Percentiles rank a stretch among this genome's conserved stretches.
Evolutionary conservation across 2,888 invertebrate species (phyloP).

Genomic region (Bombylius major): DNA sequence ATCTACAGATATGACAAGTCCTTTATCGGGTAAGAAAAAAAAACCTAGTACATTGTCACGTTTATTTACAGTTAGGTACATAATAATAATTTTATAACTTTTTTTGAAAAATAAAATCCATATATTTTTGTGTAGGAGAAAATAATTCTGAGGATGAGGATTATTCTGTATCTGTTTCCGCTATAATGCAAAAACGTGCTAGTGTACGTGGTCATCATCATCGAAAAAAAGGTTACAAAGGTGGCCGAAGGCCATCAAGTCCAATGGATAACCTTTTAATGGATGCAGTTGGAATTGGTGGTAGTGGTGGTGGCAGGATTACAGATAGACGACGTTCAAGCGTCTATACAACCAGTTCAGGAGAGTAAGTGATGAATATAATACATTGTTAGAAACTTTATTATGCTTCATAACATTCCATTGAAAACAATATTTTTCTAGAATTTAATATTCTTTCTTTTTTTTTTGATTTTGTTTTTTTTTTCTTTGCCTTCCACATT

Average conservation of each 20-base stretch:
- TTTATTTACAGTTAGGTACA: too few species aligned
- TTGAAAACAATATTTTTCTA: background rate
- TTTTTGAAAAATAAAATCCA: too few species aligned
- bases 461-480: background rate
- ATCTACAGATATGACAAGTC: conserved; percentile 19
- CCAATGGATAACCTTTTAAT: conserved; percentile 34
- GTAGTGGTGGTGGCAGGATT: conserved; percentile 18
- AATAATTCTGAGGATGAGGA: conserved; percentile 65
- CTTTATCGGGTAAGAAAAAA: conserved; percentile 20
- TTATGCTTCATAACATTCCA: background rate
- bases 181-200: conserved; percentile 66
- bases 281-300: conserved; percentile 16
- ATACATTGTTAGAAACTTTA: too few species aligned
- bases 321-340: conserved; percentile 49
- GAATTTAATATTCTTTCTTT: background rate
- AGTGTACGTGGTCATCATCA: conserved; percentile 50
- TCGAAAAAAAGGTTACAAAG: conserved; percentile 45
- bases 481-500: background rate
- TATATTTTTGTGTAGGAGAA: conserved; percentile 10
- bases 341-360: conserved; percentile 76
- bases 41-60: background rate
- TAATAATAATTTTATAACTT: too few species aligned
- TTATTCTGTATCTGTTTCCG: conserved; percentile 74
- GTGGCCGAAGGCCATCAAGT: conserved; percentile 48
- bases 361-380: conserved; percentile 50